phyloP scores from a whole-genome alignment of 2,113 vertebrate genomes.

The Dicentrarchus labrax region DNA sequence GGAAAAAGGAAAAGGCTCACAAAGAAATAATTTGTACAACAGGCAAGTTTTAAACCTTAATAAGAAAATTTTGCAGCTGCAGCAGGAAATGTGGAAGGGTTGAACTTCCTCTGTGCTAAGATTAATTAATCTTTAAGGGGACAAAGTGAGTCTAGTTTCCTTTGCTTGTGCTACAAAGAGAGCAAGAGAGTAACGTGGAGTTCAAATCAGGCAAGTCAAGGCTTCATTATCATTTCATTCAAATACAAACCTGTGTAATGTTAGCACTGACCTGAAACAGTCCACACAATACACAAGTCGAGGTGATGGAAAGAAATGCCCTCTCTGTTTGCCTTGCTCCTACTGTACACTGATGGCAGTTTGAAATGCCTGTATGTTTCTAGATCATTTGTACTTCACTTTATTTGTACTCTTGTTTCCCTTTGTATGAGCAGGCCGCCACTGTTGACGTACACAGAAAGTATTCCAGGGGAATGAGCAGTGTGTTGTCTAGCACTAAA shows the following conservation, averaged over 20 bases:
- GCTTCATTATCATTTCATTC: background rate
- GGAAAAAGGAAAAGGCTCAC: background rate
- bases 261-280: background rate
- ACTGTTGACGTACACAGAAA: background rate
- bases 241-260: background rate
- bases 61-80: constrained; percentile 35
- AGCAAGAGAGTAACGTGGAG: background rate
- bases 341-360: background rate
- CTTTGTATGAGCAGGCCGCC: background rate
- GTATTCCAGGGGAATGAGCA: background rate
- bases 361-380: background rate
- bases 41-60: constrained; percentile 8
- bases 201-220: background rate
- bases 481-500: background rate
- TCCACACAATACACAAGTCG: constrained; percentile 5
- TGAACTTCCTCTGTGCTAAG: constrained; percentile 3
- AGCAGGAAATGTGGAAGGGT: constrained; percentile 8
- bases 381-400: background rate
- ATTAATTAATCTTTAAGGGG: constrained; percentile 22
- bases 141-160: background rate
- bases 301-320: constrained; percentile 1
- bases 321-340: background rate
- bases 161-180: background rate
- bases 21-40: constrained; percentile 10
- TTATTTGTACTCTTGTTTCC: background rate